A percentile compares a stretch with the other conserved stretches of the same genome.
Conservation (phyloP, 2,113 vertebrate species). For the Neodon shergylaensis region DNA sequence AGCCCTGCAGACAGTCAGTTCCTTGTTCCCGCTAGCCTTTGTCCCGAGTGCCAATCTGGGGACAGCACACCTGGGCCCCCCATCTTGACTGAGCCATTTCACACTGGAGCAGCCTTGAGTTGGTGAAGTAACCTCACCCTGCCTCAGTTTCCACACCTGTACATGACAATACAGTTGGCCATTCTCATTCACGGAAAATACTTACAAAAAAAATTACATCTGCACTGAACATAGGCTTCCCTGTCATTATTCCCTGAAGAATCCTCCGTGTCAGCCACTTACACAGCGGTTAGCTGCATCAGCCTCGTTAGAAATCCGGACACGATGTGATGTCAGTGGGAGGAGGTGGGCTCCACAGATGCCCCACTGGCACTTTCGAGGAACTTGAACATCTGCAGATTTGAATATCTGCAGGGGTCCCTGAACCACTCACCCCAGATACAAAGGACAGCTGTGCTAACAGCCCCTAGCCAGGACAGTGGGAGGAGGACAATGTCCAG, state of each 20-base stretch:
- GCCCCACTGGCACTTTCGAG: too few relatives aligned
- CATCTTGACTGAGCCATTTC: neutral
- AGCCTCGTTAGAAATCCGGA: neutral
- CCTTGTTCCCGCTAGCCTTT: neutral
- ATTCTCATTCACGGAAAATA: neutral
- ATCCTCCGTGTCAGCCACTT: neutral
- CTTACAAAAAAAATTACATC: neutral
- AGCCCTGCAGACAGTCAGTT: fast-evolving
- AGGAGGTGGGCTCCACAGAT: neutral
- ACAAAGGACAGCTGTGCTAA: neutral
- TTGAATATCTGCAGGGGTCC: neutral
- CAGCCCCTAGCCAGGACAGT: neutral
- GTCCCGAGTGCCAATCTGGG: neutral
- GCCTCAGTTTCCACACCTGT: neutral
- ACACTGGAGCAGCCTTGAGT: neutral
- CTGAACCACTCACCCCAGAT: neutral
- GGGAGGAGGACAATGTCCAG: neutral
- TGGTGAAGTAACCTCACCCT: neutral
- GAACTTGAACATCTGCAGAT: neutral
- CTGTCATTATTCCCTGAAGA: neutral
- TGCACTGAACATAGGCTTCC: neutral
- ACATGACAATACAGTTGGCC: neutral
- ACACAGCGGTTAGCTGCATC: neutral
- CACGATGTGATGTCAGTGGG: fast-evolving
- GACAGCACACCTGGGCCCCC: neutral